A percentile compares a stretch with the other conserved stretches of the same genome.
Evolutionary conservation across 2,888 invertebrate genomes (phyloP).

Genomic region (Tetrapedia diversipes): DNA sequence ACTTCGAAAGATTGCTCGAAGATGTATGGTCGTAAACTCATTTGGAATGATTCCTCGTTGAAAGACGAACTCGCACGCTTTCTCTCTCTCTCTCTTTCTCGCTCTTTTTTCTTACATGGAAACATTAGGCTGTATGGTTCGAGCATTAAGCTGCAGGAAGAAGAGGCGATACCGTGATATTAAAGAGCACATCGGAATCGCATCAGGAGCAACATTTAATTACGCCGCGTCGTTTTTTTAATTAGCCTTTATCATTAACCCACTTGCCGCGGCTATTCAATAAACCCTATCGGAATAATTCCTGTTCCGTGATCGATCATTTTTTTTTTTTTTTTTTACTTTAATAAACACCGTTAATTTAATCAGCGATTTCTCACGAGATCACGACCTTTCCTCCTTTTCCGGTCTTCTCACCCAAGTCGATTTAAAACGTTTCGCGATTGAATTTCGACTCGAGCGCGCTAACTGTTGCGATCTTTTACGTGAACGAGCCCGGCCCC

Average conservation of each 20-base stretch:
- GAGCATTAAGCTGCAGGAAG: not conserved
- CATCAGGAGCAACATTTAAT: slow-evolving; percentile 26
- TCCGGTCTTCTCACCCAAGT: not conserved
- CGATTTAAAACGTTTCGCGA: slow-evolving; percentile 14
- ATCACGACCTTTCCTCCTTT: not conserved
- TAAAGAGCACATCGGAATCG: slow-evolving; percentile 21
- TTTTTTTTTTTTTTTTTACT: too few relatives aligned
- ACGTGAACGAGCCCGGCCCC: slow-evolving; percentile 1
- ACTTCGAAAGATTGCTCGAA: not conserved
- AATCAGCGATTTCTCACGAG: slow-evolving; percentile 28
- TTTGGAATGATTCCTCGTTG: slow-evolving; percentile 31
- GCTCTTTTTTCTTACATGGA: slow-evolving; percentile 22
- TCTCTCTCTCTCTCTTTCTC: not conserved
- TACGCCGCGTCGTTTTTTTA: slow-evolving; percentile 28
- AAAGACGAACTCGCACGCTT: slow-evolving; percentile 15
- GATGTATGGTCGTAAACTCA: slow-evolving; percentile 25
- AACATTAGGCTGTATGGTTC: slow-evolving; percentile 27
- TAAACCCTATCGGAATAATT: slow-evolving; percentile 7
- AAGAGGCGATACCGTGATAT: slow-evolving; percentile 4
- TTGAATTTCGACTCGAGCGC: slow-evolving; percentile 16
- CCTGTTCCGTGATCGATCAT: slow-evolving; percentile 11
- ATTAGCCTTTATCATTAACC: slow-evolving; percentile 40
- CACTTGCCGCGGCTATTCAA: slow-evolving; percentile 4
- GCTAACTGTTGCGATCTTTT: slow-evolving; percentile 15
- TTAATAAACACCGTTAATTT: slow-evolving; percentile 13